Conservation (phyloP, 2,888 invertebrate genomes). For the Phrixothrix hirtus region DNA sequence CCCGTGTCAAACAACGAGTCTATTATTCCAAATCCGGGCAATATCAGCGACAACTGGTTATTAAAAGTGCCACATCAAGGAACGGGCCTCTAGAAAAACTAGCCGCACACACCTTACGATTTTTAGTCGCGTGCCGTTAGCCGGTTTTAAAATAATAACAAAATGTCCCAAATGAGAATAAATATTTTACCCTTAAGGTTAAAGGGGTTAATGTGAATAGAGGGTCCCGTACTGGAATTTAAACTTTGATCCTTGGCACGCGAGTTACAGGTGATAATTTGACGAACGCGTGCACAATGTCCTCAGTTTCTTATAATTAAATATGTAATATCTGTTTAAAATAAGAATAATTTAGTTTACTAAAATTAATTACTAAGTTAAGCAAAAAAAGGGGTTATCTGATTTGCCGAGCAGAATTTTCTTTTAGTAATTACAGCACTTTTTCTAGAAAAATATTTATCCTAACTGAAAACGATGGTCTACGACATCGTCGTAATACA, state of each 20-base stretch:
- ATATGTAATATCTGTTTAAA: not conserved
- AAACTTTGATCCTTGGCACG: conserved; percentile 2
- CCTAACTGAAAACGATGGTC: conserved; percentile 36
- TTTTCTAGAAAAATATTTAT: conserved; percentile 8
- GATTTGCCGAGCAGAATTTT: no score
- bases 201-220: not conserved
- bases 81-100: no score
- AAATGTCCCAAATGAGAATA: conserved; percentile 3
- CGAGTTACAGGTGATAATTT: not conserved
- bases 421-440: not conserved
- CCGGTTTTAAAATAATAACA: conserved; percentile 1
- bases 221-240: conserved; percentile 9
- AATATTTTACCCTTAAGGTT: not conserved
- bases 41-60: no score
- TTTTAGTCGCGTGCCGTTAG: conserved; percentile 1
- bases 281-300: not conserved
- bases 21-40: no score
- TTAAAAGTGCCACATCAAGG: no score
- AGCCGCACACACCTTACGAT: no score
- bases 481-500: conserved; percentile 49
- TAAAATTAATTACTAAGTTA: no score
- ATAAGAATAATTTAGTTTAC: no score
- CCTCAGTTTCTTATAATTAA: not conserved
- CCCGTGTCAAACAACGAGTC: no score
- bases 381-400: no score